These are phyloP conservation scores for Eilema caniola DNA, from an alignment of 2,888 invertebrate genomes.

Conservation along the genomic window DNA sequence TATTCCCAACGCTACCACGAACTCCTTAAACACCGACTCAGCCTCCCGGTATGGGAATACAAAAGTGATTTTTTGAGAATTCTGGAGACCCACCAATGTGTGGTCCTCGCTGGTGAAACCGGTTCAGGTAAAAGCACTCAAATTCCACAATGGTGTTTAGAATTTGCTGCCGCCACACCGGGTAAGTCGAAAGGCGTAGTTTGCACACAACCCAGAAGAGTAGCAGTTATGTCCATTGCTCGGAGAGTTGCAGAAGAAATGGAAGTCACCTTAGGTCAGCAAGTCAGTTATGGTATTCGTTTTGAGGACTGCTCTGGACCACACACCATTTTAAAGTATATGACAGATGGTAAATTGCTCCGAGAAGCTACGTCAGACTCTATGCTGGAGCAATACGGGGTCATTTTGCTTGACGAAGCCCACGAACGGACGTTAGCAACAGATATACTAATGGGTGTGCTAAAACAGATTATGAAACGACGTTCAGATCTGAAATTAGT, in stretches of 20 bases:
- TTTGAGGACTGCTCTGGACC: constrained; percentile 99
- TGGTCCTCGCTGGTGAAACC: constrained; percentile 99
- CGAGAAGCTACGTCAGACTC: constrained; percentile 99
- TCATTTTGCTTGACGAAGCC: constrained; percentile 98
- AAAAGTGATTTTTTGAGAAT: constrained; percentile 98
- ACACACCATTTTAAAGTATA: constrained; percentile 97
- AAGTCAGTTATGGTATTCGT: constrained; percentile 92
- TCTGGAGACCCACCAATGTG: constrained; percentile 96
- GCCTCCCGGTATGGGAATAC: constrained; percentile 99
- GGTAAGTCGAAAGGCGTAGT: constrained; percentile 89
- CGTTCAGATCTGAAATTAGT: constrained; percentile 97
- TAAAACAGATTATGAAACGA: constrained; percentile 98
- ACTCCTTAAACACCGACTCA: constrained; percentile 94
- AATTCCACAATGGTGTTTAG: constrained; percentile 93
- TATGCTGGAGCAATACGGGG: constrained; percentile 98
- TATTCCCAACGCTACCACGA: constrained; percentile 96
- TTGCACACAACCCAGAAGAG: constrained; percentile 98
- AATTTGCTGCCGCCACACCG: constrained; percentile 74
- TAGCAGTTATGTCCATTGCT: constrained; percentile 99
- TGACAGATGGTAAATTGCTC: constrained; percentile 99
- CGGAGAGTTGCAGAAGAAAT: constrained; percentile 99
- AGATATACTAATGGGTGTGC: constrained; percentile 99
- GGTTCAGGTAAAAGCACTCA: constrained; percentile 99
- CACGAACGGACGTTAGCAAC: constrained; percentile 99
- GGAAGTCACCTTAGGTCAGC: constrained; percentile 95